Conservation (phyloP, 2,113 vertebrate genomes). For the Uria aalge region DNA sequence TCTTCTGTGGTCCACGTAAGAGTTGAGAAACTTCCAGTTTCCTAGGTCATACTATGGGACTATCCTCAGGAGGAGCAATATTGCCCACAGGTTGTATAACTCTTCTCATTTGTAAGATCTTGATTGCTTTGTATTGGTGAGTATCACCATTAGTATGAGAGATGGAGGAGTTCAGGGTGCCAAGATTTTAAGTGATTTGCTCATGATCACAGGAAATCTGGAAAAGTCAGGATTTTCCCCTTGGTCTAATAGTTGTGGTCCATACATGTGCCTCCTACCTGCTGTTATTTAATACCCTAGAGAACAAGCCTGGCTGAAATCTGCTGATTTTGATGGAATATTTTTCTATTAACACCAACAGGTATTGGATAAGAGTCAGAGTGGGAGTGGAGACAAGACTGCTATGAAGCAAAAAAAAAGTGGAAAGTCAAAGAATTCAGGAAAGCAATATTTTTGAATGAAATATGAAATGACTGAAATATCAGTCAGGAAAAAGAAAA, state of each 20-base stretch:
- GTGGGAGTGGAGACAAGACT: background rate
- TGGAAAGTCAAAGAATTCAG: background rate
- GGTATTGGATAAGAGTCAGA: background rate
- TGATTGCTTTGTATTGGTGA: background rate
- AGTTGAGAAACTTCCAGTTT: background rate
- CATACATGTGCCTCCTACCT: background rate
- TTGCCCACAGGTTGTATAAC: background rate
- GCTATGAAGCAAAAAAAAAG: background rate
- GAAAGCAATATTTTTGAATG: conserved; percentile 14
- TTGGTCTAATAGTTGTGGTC: background rate
- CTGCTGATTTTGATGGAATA: background rate
- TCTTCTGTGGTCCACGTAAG: background rate
- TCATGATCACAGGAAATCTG: background rate
- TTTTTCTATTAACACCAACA: background rate
- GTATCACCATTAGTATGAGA: background rate
- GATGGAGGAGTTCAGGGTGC: background rate
- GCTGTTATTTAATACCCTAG: background rate
- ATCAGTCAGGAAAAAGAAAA: background rate
- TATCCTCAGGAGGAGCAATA: background rate
- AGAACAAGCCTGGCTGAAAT: background rate
- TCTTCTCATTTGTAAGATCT: background rate
- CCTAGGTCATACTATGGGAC: background rate
- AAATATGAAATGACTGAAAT: conserved; percentile 6
- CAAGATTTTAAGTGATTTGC: background rate
- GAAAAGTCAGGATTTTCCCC: background rate